phyloP scores from a whole-genome alignment of 1,140 invertebrate species.

The Bombus sibiricus region DNA sequence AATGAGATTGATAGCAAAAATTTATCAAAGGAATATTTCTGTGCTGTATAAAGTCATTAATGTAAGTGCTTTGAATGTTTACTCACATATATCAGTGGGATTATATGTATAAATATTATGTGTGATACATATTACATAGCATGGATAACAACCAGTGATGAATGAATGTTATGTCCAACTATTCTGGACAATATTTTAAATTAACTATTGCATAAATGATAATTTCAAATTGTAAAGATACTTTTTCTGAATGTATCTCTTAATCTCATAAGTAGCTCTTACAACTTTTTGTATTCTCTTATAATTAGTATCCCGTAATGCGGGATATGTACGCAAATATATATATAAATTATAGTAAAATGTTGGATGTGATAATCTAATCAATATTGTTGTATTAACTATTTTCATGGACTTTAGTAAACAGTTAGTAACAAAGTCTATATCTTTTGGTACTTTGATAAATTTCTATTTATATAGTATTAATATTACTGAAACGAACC shows the following conservation, averaged over 20 bases:
- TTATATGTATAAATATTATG: slow-evolving; percentile 61
- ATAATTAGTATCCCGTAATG: slow-evolving; percentile 49
- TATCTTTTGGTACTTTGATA: slow-evolving; percentile 64
- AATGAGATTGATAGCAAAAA: slow-evolving; percentile 9
- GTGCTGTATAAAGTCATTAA: slow-evolving; percentile 52
- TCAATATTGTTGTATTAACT: slow-evolving; percentile 62
- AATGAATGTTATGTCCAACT: slow-evolving; percentile 9
- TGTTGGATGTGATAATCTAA: slow-evolving; percentile 63
- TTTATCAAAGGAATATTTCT: slow-evolving; percentile 26
- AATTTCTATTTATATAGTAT: slow-evolving; percentile 67
- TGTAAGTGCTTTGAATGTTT: slow-evolving; percentile 51
- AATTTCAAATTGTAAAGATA: slow-evolving; percentile 36
- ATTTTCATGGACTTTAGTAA: slow-evolving; percentile 64
- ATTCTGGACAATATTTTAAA: neutral
- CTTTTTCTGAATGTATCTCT: slow-evolving; percentile 38
- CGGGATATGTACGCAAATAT: slow-evolving; percentile 37
- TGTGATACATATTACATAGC: slow-evolving; percentile 55
- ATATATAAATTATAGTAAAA: slow-evolving; percentile 62
- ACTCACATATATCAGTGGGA: slow-evolving; percentile 48
- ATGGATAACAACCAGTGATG: slow-evolving; percentile 42
- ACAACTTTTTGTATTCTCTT: slow-evolving; percentile 34
- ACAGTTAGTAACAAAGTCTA: slow-evolving; percentile 71
- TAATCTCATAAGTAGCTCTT: slow-evolving; percentile 47
- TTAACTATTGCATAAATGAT: neutral
- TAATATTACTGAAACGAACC: slow-evolving; percentile 65